Base-by-base conservation (phyloP, 2,113 vertebrate genomes). In the Parus major region DNA sequence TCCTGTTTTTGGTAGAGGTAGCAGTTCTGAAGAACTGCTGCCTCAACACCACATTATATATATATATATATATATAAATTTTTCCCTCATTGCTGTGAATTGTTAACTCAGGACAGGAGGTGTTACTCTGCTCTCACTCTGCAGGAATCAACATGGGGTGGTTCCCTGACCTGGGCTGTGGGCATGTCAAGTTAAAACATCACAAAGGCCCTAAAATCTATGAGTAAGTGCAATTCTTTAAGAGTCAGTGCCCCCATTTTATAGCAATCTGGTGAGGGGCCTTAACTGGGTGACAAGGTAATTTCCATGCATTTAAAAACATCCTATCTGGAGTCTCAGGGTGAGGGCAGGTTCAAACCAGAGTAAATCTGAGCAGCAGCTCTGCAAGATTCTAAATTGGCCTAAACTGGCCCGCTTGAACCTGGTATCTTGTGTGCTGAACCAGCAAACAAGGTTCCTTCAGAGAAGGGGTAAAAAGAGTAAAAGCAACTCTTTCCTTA, bases 131-230 rank as follows among this genome's bases (percentile, higher is more conserved):
- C n/a, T 50, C 41, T 29, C 0, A 2, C 64, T 84, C 61, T 69
- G 24, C 56, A 76, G 77, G 85, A 82, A 65, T 69, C 75, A 17
- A 19, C 0, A 1, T 41, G 66, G 90, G 93, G 93, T 95, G 96
- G 90, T 94, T 79, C 39, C 27, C 71, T 96, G 96, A 88, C 90
- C 93, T 83, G 82, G 23, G 72, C 77, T 87, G 65, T 22, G 47
- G 66, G 57, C 77, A 87, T 95, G 88, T 95, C 96, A 93, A 86
- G 82, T 84, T 82, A 80, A 94, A 93, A 75, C 49, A 80, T 85
- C 82, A 93, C 96, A 95, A 96, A 96, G 29, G 66, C 85, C 82
- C 79, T 93, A 82, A 96, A 96, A 93, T 88, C 92, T 93, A 46
- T 93, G 90, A 96, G 93, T 93, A 92, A 96, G 82, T 86, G 88